phyloP scores from a whole-genome alignment of 2,113 vertebrate species.

The Myotis davidii region DNA sequence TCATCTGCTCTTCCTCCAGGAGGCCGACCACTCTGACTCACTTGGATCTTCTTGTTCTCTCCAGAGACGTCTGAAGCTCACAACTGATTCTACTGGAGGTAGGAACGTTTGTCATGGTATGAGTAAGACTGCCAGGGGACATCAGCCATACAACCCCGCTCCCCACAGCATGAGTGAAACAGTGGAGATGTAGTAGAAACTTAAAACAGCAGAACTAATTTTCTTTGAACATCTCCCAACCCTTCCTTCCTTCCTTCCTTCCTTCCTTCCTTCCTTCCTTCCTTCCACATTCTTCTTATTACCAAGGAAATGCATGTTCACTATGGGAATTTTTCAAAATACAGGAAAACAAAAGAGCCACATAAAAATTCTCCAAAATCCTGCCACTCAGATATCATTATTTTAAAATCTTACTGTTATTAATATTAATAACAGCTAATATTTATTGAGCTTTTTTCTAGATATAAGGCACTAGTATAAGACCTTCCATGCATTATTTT shows the following conservation, averaged over 20 bases:
- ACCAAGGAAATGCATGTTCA: background rate
- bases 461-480: background rate
- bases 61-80: background rate
- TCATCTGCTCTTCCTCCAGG: background rate
- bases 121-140: background rate
- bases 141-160: fast-evolving
- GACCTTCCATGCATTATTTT: background rate
- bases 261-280: background rate
- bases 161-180: background rate
- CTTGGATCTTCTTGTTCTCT: background rate
- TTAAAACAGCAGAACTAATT: background rate
- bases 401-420: background rate
- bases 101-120: background rate
- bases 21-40: background rate
- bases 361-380: slow-evolving; percentile 9
- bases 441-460: slow-evolving; percentile 39
- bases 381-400: background rate
- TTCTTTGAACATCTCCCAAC: background rate
- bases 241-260: background rate
- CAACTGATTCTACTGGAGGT: background rate
- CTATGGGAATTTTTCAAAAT: background rate
- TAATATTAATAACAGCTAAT: background rate
- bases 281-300: background rate
- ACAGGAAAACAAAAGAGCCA: slow-evolving; percentile 23
- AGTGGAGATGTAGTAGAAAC: background rate